Base-by-base conservation (phyloP, 1,140 invertebrate species). In the Apocrypta bakeri region DNA sequence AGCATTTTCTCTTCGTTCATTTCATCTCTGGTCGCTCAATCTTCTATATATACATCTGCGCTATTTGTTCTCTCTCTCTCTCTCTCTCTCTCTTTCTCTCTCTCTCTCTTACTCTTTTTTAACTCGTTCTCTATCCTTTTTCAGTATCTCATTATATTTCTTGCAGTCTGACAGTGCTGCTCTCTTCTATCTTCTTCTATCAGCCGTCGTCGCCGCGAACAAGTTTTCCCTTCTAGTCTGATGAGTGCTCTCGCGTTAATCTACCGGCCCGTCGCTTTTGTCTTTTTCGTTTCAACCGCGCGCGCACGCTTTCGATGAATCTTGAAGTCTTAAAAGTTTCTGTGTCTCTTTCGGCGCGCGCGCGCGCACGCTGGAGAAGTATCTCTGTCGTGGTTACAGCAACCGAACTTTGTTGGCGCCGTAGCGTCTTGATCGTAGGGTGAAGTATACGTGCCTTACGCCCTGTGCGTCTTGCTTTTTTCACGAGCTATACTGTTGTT, bases 191-290 rank as follows among this genome's bases (percentile, higher is more conserved):
- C 61, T 81, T 81, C 64, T 75, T 64, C 37, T 14, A 31, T 40
- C 8, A n/a, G 25, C 25, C 27, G 24, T 9, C 63, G 63, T 9
- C n/a, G 77, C 77, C 25, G 37, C 27, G 40, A 25, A 66, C 73
- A 82, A 77, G 73, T 82, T 82, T 82, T 82, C 73, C 24, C 73
- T 82, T 82, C 80, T 82, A 82, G 80, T 76, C 80, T 77, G 80
- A 82, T 63, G 80, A 82, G 64, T 76, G 48, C 40, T 75, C 63
- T 56, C 72, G 72, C 64, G 74, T 71, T 76, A 82, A 77, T 76
- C 63, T 69, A 21, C 63, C 29, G 63, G 24, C 56, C 42, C 42
- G 27, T 66, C 24, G 79, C 48, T 40, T 82, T 82, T 82, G 73
- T 82, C 73, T 82, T 25, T 61, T 81, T 73, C 4, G 71, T 37